Percentiles rank a stretch among this genome's conserved stretches.
Evolutionary conservation across 2,888 invertebrate species (phyloP).

Genomic region (Agonopterix heracliana): DNA sequence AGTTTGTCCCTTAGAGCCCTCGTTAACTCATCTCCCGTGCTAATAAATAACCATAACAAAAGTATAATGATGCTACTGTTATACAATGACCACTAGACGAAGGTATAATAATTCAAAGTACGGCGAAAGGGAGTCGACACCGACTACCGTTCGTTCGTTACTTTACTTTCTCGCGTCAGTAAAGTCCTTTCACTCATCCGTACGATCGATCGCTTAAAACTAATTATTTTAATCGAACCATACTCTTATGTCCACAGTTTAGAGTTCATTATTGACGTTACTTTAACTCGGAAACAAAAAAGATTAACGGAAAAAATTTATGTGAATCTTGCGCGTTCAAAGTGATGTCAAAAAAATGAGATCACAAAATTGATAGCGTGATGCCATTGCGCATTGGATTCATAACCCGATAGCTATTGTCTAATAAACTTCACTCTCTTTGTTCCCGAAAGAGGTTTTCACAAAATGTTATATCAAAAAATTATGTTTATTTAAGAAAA

Average conservation of each 20-base stretch:
- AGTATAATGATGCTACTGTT: conserved; percentile 16
- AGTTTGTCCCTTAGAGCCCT: no score
- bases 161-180: neutral
- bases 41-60: neutral
- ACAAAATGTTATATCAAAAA: no score
- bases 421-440: no score
- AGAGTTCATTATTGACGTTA: neutral
- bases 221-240: neutral
- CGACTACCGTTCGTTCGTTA: neutral
- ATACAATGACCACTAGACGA: conserved; percentile 13
- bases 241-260: neutral
- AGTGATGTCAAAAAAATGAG: no score
- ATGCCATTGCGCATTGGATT: no score
- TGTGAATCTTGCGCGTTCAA: no score
- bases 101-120: conserved; percentile 11
- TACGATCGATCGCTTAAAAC: conserved; percentile 1
- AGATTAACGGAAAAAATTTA: neutral
- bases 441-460: no score
- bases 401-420: no score
- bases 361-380: no score
- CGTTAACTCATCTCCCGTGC: neutral
- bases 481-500: no score
- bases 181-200: conserved; percentile 24
- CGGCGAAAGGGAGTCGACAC: conserved; percentile 17
- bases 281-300: neutral